A percentile compares a stretch with the other conserved stretches of the same genome.
Conservation (phyloP, 2,888 invertebrate genomes). For the Phania funesta region DNA sequence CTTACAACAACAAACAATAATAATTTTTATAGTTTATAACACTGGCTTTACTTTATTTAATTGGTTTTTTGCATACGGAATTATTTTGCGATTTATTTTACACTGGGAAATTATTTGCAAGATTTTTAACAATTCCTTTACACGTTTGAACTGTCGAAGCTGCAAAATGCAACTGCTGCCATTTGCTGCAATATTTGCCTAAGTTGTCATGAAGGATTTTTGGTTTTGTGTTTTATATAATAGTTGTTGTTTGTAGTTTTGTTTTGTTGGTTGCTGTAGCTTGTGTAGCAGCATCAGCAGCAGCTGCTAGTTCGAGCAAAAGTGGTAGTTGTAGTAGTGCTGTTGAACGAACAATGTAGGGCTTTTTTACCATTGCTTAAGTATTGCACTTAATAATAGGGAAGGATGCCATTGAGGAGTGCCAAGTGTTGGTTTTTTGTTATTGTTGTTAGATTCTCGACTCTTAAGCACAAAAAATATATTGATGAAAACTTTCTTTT, state of each 20-base stretch:
- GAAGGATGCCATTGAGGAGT: constrained; percentile 51
- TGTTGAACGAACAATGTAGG: constrained; percentile 59
- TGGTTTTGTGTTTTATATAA: constrained; percentile 59
- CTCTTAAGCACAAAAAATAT: not conserved
- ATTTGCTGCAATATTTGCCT: constrained; percentile 59
- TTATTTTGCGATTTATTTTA: constrained; percentile 28
- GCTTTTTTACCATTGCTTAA: constrained; percentile 55
- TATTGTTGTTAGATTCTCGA: constrained; percentile 1
- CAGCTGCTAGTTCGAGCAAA: constrained; percentile 27
- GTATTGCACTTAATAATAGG: constrained; percentile 62
- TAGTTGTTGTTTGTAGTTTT: constrained; percentile 43
- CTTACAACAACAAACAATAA: constrained; percentile 50
- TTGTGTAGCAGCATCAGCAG: constrained; percentile 27
- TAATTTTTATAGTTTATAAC: constrained; percentile 46
- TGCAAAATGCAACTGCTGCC: constrained; percentile 66
- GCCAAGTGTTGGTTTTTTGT: constrained; percentile 36
- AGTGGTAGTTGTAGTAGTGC: constrained; percentile 24
- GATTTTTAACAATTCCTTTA: constrained; percentile 10
- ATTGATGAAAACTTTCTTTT: not conserved
- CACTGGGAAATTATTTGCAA: not conserved
- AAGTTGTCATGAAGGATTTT: constrained; percentile 67
- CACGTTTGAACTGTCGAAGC: constrained; percentile 68
- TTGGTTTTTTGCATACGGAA: constrained; percentile 43
- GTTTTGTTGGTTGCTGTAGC: constrained; percentile 29
- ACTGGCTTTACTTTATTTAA: constrained; percentile 24